Evolutionary conservation across 2,888 invertebrate species (phyloP).

Genomic region (Eupithecia inturbata): DNA sequence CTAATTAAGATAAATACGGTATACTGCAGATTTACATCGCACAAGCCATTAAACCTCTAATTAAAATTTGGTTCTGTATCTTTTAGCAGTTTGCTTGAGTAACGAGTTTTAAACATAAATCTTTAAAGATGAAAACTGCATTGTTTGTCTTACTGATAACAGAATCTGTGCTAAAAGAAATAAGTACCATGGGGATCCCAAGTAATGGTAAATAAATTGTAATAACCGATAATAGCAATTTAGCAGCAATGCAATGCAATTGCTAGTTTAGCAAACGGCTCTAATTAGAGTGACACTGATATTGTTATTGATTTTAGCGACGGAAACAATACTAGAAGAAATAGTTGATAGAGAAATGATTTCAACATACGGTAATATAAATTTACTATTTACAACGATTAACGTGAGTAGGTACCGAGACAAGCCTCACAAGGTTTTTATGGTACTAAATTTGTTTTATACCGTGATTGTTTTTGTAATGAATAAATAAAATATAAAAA

Average conservation of each 20-base stretch:
- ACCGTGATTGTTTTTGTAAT: no score
- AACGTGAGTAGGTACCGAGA: no score
- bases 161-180: background rate
- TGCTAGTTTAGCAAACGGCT: background rate
- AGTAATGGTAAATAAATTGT: background rate
- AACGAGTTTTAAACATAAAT: background rate
- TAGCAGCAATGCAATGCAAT: background rate
- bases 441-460: no score
- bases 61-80: constrained; percentile 15
- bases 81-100: background rate
- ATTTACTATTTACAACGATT: background rate
- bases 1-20: constrained; percentile 1
- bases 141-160: constrained; percentile 12
- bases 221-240: background rate
- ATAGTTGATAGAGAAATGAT: background rate
- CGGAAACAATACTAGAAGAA: background rate
- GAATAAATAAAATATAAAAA: no score
- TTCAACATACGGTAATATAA: background rate
- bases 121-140: constrained; percentile 20
- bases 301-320: background rate
- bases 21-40: background rate
- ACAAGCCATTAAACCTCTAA: constrained; percentile 18
- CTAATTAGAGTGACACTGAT: background rate
- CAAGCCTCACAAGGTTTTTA: no score
- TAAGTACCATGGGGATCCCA: background rate